These are phyloP conservation scores for Acrobasis repandana DNA, from an alignment of 2,888 invertebrate genomes.

Conservation along the genomic window DNA sequence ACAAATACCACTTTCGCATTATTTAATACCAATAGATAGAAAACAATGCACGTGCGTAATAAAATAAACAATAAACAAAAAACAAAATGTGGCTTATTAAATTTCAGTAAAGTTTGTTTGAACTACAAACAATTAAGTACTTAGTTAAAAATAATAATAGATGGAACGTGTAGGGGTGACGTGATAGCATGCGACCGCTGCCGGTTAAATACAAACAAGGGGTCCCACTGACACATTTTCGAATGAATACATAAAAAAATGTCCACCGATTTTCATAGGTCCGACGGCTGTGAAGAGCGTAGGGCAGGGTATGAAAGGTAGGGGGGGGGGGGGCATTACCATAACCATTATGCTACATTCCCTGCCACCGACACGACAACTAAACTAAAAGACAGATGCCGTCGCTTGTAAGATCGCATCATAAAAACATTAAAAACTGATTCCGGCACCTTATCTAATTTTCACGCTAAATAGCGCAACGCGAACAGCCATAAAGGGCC, in stretches of 20 bases:
- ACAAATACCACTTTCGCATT: too few relatives aligned
- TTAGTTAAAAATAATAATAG: constrained; percentile 13
- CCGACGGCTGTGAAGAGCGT: constrained; percentile 36
- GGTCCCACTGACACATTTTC: constrained; percentile 64
- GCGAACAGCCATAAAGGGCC: background rate
- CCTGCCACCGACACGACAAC: constrained; percentile 50
- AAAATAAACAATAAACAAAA: background rate
- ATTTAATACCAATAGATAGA: too few relatives aligned
- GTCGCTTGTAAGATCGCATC: constrained; percentile 41
- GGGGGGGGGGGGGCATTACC: constrained; percentile 52
- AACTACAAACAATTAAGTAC: constrained; percentile 14
- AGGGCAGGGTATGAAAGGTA: constrained; percentile 35
- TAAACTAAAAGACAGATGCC: constrained; percentile 48
- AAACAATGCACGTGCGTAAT: background rate
- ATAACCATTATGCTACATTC: constrained; percentile 57
- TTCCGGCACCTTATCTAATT: constrained; percentile 36
- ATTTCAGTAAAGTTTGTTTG: background rate
- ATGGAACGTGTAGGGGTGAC: constrained; percentile 33
- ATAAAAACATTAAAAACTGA: constrained; percentile 47
- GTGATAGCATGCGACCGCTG: constrained; percentile 40
- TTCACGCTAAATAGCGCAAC: constrained; percentile 31
- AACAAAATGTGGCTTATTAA: background rate
- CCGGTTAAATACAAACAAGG: constrained; percentile 46
- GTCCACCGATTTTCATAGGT: constrained; percentile 41
- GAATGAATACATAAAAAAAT: constrained; percentile 54